Conservation (phyloP, 2,888 invertebrate genomes). For the Brachynemurus nebulosus region DNA sequence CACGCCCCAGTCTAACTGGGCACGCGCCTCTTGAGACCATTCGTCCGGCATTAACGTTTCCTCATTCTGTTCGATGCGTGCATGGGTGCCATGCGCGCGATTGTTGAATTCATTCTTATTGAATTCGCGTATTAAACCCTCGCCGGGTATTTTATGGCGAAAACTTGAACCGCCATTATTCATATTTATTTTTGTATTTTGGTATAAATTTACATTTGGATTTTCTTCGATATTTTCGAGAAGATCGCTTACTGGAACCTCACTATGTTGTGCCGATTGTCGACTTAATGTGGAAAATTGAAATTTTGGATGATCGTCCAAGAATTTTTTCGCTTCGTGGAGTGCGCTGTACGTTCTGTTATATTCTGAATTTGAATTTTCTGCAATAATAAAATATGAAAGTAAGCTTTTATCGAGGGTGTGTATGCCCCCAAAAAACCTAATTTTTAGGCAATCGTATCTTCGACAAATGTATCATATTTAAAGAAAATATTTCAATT, state of each 20-base stretch:
- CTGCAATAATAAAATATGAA: conserved; percentile 19
- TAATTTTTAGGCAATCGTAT: no score
- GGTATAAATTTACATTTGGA: conserved; percentile 13
- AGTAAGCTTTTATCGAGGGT: no score
- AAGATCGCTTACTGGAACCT: neutral
- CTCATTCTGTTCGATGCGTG: conserved; percentile 5
- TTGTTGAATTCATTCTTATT: conserved; percentile 12
- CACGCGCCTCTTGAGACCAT: conserved; percentile 1
- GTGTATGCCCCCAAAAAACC: no score
- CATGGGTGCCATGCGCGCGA: conserved; percentile 5
- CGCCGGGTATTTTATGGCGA: conserved; percentile 26
- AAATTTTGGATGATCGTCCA: conserved; percentile 25
- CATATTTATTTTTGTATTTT: neutral
- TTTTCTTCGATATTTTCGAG: conserved; percentile 20
- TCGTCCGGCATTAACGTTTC: neutral
- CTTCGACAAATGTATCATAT: no score
- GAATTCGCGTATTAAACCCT: conserved; percentile 25
- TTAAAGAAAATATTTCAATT: no score
- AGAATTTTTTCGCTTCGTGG: conserved; percentile 26
- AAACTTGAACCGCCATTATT: conserved; percentile 21
- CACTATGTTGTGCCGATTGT: neutral
- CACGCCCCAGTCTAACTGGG: neutral
- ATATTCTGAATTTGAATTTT: conserved; percentile 24
- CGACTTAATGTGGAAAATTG: conserved; percentile 6
- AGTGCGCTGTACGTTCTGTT: conserved; percentile 24